Base-by-base conservation (phyloP, 2,113 vertebrate species). In the Rhineura floridana region DNA sequence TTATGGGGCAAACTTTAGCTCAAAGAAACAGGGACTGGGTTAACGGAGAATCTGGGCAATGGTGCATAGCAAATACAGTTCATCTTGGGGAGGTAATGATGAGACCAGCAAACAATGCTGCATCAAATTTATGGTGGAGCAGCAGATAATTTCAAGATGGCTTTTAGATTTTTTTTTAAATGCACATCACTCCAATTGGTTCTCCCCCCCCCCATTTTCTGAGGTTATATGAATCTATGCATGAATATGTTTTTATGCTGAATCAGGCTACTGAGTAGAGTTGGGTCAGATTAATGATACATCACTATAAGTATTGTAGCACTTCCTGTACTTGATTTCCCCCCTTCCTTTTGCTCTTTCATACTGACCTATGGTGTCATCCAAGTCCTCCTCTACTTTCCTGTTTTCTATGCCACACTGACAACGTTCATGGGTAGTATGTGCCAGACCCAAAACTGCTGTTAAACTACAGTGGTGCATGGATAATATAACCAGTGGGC, bases 1-100 rank as follows among this genome's bases (percentile, higher is more conserved):
- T 88, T 84, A 84, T 79, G 63, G 62, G n/a, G 48, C 82, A 84
- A 72, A 42, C 65, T 55, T 84, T 70, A 36, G 73, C 55, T 21
- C 52, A 72, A 62, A 42, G 52, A 30, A 50, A 80, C 36, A 70
- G 65, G 67, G 65, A 72, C 30, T 36, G 3, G 21, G 42, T 59
- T 89, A 63, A 55, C 52, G 33, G 50, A 33, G 63, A 84, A 69
- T 46, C 75, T 79, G 82, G 19, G 75, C 48, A 84, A 52, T 79
- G 87, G 19, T 69, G 62, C 85, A 81, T 55, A 87, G 77, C 85
- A 55, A 59, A n/a, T 13, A 79, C 36, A 79, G 77, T 86, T 86
- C 70, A 75, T 88, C 80, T 83, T 28, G 30, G 73, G 48, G 28
- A 59, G 46, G 15, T 78, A 42, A 44, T 44, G 62, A 84, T 36